A percentile compares a stretch with the other conserved stretches of the same genome.
These are phyloP conservation scores for Oenanthe oenanthe DNA, from an alignment of 2,113 vertebrate genomes.

Conservation along the genomic window DNA sequence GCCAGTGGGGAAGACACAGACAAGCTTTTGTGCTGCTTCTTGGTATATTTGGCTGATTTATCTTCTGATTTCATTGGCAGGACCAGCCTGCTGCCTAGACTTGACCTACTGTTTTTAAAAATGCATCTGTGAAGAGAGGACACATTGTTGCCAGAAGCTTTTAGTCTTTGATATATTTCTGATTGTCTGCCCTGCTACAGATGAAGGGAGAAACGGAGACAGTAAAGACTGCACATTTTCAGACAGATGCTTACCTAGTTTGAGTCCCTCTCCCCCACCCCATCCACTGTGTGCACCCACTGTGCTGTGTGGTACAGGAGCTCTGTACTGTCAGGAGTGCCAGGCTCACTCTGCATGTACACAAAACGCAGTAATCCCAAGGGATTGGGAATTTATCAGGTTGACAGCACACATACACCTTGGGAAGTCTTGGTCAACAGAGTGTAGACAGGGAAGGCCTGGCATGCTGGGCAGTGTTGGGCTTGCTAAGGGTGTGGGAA, in stretches of 20 bases:
- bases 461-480: neutral
- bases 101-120: neutral
- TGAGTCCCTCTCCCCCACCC: neutral
- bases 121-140: neutral
- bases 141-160: neutral
- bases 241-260: neutral
- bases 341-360: accelerated
- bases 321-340: accelerated
- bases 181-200: neutral
- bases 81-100: neutral
- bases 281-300: neutral
- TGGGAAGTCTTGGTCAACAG: neutral
- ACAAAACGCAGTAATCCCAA: accelerated
- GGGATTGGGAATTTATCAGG: accelerated
- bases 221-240: neutral
- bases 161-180: neutral
- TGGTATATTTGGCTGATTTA: neutral
- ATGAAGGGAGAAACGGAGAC: neutral
- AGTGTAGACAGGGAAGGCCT: neutral
- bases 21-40: conserved; percentile 10
- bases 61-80: conserved; percentile 24
- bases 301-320: accelerated
- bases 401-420: neutral
- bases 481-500: conserved; percentile 25
- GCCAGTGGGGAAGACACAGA: neutral